These are phyloP conservation scores for Maccullochella peelii DNA, from an alignment of 2,113 vertebrate species.

Conservation along the genomic window DNA sequence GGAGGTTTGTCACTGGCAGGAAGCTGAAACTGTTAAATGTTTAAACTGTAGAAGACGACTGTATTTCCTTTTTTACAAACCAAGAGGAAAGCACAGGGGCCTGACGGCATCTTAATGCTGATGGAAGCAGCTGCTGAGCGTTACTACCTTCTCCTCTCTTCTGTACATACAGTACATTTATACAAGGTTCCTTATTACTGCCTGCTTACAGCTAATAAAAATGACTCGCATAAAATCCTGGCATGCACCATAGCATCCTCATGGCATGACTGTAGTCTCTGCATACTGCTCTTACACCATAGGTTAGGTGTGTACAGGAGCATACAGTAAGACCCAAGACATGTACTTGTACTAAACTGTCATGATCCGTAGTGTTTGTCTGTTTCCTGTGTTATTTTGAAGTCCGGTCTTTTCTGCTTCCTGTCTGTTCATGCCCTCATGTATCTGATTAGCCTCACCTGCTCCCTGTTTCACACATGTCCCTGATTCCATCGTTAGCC, in stretches of 20 bases:
- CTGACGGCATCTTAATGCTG: slow-evolving; percentile 7
- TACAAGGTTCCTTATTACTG: background rate
- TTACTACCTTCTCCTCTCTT: background rate
- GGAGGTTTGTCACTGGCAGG: slow-evolving; percentile 9
- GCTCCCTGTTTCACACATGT: no score
- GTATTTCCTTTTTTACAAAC: slow-evolving; percentile 26
- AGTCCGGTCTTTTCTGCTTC: no score
- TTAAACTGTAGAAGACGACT: background rate
- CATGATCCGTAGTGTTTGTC: no score
- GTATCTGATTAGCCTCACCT: no score
- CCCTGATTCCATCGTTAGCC: no score
- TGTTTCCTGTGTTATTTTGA: no score
- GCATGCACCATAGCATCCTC: background rate
- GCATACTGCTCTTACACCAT: background rate
- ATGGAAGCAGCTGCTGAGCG: slow-evolving; percentile 3
- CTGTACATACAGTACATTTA: background rate
- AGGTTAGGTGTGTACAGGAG: background rate
- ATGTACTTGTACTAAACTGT: no score
- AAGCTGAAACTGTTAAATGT: slow-evolving; percentile 46
- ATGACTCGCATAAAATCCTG: background rate
- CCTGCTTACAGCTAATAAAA: background rate
- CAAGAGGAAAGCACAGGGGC: background rate
- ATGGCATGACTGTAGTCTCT: background rate
- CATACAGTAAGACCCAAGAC: background rate
- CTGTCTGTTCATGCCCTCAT: no score